Percentiles rank a stretch among this genome's conserved stretches.
phyloP scores from a whole-genome alignment of 2,797 vertebrate species.

The Falco naumanni region DNA sequence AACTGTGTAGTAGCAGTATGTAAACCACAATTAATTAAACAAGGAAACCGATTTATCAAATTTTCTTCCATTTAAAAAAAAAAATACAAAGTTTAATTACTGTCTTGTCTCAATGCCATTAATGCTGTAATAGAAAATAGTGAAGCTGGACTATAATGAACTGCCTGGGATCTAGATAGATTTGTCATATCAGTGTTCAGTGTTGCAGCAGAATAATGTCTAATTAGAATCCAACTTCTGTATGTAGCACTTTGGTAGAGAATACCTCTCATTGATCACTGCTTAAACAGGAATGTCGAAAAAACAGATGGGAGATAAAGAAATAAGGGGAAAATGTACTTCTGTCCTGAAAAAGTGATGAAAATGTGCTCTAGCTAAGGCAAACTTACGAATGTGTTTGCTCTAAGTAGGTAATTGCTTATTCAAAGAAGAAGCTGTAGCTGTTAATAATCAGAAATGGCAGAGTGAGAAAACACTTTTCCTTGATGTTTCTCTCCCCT shows the following conservation, averaged over 20 bases:
- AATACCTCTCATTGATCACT: not conserved
- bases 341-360: not conserved
- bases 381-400: not conserved
- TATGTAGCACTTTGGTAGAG: not conserved
- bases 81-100: not conserved
- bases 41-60: not conserved
- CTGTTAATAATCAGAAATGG: not conserved
- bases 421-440: not conserved
- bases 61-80: constrained; percentile 23
- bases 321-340: not conserved
- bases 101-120: not conserved
- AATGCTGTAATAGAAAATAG: not conserved
- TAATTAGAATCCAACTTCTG: not conserved
- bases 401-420: not conserved
- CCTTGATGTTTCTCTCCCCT: not conserved
- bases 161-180: not conserved
- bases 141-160: not conserved
- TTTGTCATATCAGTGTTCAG: not conserved
- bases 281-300: not conserved
- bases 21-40: constrained; percentile 16
- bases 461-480: not conserved
- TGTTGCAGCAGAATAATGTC: constrained; percentile 19
- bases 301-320: not conserved
- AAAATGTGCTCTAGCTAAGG: not conserved
- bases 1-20: not conserved